phyloP scores from a whole-genome alignment of 2,797 vertebrate genomes.

The Poliocrania exsul region DNA sequence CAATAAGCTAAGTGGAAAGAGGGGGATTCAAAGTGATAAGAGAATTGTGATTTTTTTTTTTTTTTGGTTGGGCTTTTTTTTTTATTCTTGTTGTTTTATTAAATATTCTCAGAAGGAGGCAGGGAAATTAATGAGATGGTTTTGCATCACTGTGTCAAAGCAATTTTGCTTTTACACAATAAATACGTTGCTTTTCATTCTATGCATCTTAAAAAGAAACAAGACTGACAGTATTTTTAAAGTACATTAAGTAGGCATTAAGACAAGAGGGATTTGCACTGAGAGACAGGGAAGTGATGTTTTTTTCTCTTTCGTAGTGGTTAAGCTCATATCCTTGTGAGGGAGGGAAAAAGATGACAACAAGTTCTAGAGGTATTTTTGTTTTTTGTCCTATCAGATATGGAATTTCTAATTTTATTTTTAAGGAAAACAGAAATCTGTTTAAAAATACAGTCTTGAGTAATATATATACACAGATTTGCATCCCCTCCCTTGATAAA shows the following conservation, averaged over 20 bases:
- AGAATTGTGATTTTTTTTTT: neutral
- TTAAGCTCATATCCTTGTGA: neutral
- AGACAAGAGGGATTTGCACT: neutral
- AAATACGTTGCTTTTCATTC: conserved; percentile 37
- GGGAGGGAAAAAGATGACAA: neutral
- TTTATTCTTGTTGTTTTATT: neutral
- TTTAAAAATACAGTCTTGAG: neutral
- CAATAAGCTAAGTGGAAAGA: neutral
- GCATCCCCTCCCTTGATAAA: neutral
- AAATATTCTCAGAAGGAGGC: neutral
- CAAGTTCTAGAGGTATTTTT: neutral
- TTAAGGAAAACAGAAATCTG: neutral
- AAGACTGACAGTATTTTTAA: conserved; percentile 28
- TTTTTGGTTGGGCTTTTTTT: neutral
- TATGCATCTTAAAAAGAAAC: neutral
- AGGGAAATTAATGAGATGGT: neutral
- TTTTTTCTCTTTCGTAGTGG: neutral
- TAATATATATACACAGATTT: neutral
- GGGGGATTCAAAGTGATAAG: neutral
- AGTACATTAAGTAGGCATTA: conserved; percentile 27
- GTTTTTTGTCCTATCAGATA: neutral
- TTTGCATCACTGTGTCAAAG: conserved; percentile 24
- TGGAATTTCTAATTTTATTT: neutral
- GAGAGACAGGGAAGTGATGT: neutral
- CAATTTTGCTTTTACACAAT: conserved; percentile 10